Conservation (phyloP, 2,888 invertebrate genomes). For the Pantelozetes paolii region DNA sequence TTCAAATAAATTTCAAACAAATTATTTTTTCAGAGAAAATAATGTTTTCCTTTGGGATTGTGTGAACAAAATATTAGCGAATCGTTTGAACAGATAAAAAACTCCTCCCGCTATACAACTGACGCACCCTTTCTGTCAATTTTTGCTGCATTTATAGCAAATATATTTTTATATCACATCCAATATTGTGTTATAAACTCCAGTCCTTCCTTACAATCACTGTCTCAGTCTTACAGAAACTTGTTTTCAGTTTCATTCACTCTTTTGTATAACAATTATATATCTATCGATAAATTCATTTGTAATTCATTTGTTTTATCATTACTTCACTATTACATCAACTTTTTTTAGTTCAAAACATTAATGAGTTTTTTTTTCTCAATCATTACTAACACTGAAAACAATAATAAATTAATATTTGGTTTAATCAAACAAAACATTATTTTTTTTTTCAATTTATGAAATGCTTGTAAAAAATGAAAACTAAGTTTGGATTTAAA, state of each 20-base stretch:
- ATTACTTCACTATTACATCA: not conserved
- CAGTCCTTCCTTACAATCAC: not conserved
- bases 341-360: not conserved
- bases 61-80: conserved; percentile 11
- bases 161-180: not conserved
- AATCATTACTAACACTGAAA: too few relatives aligned
- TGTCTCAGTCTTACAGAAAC: not conserved
- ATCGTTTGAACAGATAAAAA: conserved; percentile 19
- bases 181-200: not conserved
- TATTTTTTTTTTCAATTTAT: too few relatives aligned
- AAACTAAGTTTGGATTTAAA: too few relatives aligned
- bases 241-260: not conserved
- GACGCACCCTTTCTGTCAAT: conserved; percentile 37
- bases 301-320: not conserved
- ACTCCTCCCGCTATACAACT: conserved; percentile 27
- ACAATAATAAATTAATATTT: too few relatives aligned
- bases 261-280: not conserved
- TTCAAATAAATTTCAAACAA: not conserved
- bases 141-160: conserved; percentile 13
- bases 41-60: conserved; percentile 13
- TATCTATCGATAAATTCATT: not conserved
- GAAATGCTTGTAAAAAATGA: too few relatives aligned
- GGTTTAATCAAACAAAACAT: too few relatives aligned
- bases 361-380: not conserved
- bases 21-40: not conserved